Conservation (phyloP, 2,797 vertebrate genomes). For the Micromesistius poutassou region DNA sequence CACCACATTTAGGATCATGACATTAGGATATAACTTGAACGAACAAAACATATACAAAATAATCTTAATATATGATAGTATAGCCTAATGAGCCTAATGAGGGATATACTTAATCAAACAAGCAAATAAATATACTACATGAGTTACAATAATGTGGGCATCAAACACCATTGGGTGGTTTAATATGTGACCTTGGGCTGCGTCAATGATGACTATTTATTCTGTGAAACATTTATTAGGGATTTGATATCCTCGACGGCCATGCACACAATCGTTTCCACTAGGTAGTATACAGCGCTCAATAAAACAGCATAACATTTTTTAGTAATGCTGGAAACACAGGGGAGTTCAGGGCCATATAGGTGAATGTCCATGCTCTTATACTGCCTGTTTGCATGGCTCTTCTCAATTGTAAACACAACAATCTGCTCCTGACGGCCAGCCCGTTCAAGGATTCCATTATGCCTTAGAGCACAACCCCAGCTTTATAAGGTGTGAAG, state of each 20-base stretch:
- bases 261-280: neutral
- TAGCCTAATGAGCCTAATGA: too few relatives aligned
- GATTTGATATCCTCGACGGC: neutral
- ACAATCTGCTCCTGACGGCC: conserved; percentile 27
- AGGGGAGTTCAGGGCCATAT: neutral
- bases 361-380: neutral
- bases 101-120: neutral
- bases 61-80: neutral
- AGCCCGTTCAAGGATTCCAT: conserved; percentile 54
- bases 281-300: neutral
- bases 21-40: neutral
- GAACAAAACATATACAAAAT: neutral
- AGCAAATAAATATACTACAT: neutral
- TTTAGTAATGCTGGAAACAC: neutral
- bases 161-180: neutral
- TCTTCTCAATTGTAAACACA: conserved; percentile 26
- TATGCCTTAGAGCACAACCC: conserved; percentile 84
- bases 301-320: neutral
- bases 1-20: neutral
- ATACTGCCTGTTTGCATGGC: conserved; percentile 7
- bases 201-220: neutral
- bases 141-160: neutral
- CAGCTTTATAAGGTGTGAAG: conserved; percentile 81
- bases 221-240: neutral
- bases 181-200: neutral